Evolutionary conservation across 1,140 invertebrate genomes (phyloP), one percentile per base, ranked within the genome.

Genomic region (Planococcus citri): DNA sequence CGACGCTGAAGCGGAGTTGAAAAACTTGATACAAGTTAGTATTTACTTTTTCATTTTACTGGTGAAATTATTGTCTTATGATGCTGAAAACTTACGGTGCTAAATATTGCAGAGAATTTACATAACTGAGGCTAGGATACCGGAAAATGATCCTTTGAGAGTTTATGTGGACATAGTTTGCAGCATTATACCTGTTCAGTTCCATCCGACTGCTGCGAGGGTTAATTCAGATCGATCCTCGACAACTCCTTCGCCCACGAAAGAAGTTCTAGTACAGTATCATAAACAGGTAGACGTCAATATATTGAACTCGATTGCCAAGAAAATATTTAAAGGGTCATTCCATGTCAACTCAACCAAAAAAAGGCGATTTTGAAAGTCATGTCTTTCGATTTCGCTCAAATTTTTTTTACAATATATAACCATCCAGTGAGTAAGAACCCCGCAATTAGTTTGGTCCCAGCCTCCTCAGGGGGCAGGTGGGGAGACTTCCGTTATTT

Each of bases 231-330:
- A 27, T 4, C 25, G 22, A 24, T 24, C 25, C 9, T 64, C 60
- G 2, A 27, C 10, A 24, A 22, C 22, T 25, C 4, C 60, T 24
- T 58, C 21, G 17, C 25, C 60, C 6, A 64, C 60, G 20, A 64
- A 64, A 17, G 60, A 64, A 24, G 4, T 64, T 64, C 9, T 64
- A 25, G 60, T 64, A 9, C 60, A 64, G 24, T 64, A 64, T 64
- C 60, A 64, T 25, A 64, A 64, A 64, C 60, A 64, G 22, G 60
- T 64, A 17, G 17, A 20, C 4, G 4, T 2, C 17, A 9, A 20
- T 14, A 3, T 51, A 2, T 14, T 37, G 14, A 37, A 37, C 33
- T 37, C 33, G 33, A n/a, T n/a, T n/a, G n/a, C n/a, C n/a, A n/a
- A n/a, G n/a, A n/a, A n/a, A 12, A 6, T 33, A 20, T 58, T n/a